Evolutionary conservation across 2,888 invertebrate species (phyloP), one percentile per base, ranked within the genome.

Genomic region (Drosophila atroscutellata): DNA sequence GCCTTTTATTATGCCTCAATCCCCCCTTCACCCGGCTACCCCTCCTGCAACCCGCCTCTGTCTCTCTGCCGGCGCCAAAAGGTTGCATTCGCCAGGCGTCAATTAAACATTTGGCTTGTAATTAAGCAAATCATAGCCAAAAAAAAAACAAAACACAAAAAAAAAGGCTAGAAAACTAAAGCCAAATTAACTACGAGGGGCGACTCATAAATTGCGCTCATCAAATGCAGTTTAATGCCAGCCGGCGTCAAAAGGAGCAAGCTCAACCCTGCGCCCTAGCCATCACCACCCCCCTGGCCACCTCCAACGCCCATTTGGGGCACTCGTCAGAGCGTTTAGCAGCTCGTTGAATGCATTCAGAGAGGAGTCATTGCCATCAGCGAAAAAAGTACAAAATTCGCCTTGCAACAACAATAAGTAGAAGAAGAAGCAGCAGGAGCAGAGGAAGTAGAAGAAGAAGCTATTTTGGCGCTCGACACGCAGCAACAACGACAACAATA

Each of bases 181-280:
- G 66, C 45, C 49, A 60, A 77, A 69, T 78, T 69, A 78, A 78
- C 54, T 55, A 52, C n/a, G 7, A 24, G 24, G 15, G 1, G 51
- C 56, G 56, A 26, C 56, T 45, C 67, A 26, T 64, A 58, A 78
- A 74, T 61, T 58, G 72, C 68, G 54, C 61, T 65, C 63, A 79
- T 76, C 72, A 72, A 79, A 69, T 79, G 80, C 77, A 76, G 62
- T 76, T 45, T 57, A 72, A 67, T 59, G 66, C 69, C 80, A 72
- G 64, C 65, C 69, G 75, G 79, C 80, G 52, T 20, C 69, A 66
- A 52, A 56, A 13, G 18, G n/a, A 37, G 45, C 61, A 36, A 34
- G 5, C 50, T 11, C 9, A 18, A 24, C 13, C 20, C 9, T 0
- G 28, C 18, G 24, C 13, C 20, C 15, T 26, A 32, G 11, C 24